A percentile compares a stretch with the other conserved stretches of the same genome.
Conservation (phyloP, 2,888 invertebrate species). For the Sinopyrophorus schimmeli region DNA sequence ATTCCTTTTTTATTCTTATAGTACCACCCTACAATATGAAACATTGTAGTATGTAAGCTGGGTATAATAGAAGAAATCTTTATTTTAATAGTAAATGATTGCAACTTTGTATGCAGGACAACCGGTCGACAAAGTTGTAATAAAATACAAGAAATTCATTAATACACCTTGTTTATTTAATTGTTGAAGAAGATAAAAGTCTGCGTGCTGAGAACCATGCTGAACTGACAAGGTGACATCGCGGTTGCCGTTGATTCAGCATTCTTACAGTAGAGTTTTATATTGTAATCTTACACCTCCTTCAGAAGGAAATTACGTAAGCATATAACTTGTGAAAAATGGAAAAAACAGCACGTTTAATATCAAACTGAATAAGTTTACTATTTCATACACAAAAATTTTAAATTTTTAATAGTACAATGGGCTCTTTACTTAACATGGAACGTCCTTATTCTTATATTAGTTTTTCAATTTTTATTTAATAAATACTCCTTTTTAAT, state of each 20-base stretch:
- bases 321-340: constrained; percentile 42
- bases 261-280: constrained; percentile 30
- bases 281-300: constrained; percentile 38
- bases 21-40: no score
- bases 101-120: constrained; percentile 9
- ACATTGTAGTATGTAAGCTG: no score
- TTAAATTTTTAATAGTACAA: no score
- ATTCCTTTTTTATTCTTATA: no score
- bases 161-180: constrained; percentile 24
- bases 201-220: constrained; percentile 23
- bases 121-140: constrained; percentile 5
- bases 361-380: no score
- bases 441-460: no score
- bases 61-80: neutral
- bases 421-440: no score
- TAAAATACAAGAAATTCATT: constrained; percentile 18
- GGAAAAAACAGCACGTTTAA: constrained; percentile 34
- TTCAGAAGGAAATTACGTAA: constrained; percentile 50
- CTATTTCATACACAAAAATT: no score
- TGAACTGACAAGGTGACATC: constrained; percentile 41
- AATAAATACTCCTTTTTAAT: no score
- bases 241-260: constrained; percentile 40
- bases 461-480: no score
- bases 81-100: neutral
- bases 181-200: constrained; percentile 17